A percentile compares a stretch with the other conserved stretches of the same genome.
Evolutionary conservation across 2,797 vertebrate genomes (phyloP).

Genomic region (Sebastes trivittatus): DNA sequence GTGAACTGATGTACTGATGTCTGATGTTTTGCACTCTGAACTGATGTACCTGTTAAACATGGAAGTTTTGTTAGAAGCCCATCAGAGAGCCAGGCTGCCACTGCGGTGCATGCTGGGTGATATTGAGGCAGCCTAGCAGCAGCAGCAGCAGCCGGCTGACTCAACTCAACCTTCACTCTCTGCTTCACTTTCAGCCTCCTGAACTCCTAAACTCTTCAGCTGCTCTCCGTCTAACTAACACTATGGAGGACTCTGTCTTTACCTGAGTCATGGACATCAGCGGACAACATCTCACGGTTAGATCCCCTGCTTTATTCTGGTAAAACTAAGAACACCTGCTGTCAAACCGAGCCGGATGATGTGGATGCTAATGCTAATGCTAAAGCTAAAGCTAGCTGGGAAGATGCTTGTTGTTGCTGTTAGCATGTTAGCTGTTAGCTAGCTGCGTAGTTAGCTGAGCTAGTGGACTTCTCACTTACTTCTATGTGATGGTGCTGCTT

Average conservation of each 20-base stretch:
- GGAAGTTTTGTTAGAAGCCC: slow-evolving; percentile 20
- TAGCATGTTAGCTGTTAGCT: slow-evolving; percentile 17
- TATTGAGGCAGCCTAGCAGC: slow-evolving; percentile 34
- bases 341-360: slow-evolving; percentile 35
- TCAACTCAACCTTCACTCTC: slow-evolving; percentile 53
- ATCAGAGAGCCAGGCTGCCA: neutral
- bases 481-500: neutral
- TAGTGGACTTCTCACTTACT: slow-evolving; percentile 3
- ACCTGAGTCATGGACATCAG: slow-evolving; percentile 63
- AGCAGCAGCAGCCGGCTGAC: slow-evolving; percentile 56
- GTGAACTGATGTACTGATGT: no score
- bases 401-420: slow-evolving; percentile 33
- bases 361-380: slow-evolving; percentile 15
- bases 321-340: slow-evolving; percentile 31
- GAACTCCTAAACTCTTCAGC: neutral
- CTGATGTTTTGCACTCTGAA: neutral
- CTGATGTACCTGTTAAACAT: slow-evolving; percentile 39
- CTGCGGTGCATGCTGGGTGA: slow-evolving; percentile 80
- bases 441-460: slow-evolving; percentile 61
- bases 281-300: slow-evolving; percentile 57
- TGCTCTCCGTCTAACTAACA: neutral
- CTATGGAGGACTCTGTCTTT: slow-evolving; percentile 6
- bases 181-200: slow-evolving; percentile 13
- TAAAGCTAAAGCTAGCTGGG: neutral
- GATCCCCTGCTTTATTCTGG: slow-evolving; percentile 11